Conservation (phyloP, 2,797 vertebrate genomes). For the Danio choprae region DNA sequence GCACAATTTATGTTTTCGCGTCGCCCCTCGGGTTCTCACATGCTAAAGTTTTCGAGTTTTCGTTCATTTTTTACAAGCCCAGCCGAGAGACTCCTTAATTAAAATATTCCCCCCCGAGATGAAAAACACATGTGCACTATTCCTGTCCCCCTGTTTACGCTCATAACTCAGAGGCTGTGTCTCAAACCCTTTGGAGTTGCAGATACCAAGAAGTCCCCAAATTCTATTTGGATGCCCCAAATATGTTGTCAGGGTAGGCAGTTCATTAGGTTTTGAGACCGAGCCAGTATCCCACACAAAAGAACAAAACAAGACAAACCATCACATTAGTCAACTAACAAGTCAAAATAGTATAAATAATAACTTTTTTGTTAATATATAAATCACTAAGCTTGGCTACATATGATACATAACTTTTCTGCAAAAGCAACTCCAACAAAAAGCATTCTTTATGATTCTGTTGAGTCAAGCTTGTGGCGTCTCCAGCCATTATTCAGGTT, state of each 20-base stretch:
- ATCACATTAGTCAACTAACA: background rate
- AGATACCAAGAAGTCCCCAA: background rate
- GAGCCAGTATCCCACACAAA: background rate
- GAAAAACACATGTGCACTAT: constrained; percentile 42
- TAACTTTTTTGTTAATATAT: background rate
- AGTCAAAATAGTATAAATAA: background rate
- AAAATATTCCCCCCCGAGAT: constrained; percentile 50
- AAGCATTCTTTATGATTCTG: constrained; percentile 10
- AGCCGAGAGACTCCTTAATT: constrained; percentile 42
- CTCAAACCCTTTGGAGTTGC: constrained; percentile 18
- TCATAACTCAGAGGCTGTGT: constrained; percentile 29
- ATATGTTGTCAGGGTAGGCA: constrained; percentile 1
- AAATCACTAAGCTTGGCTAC: too few species aligned
- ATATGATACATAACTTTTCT: background rate
- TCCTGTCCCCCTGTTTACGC: constrained; percentile 36
- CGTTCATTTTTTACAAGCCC: constrained; percentile 33
- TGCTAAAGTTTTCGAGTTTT: constrained; percentile 26
- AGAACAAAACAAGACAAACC: background rate
- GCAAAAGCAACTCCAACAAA: background rate
- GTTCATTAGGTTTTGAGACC: background rate
- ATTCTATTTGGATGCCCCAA: background rate
- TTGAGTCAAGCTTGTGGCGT: constrained; percentile 39
- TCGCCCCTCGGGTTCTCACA: constrained; percentile 9
- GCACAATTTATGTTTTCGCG: constrained; percentile 7
- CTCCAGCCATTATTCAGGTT: constrained; percentile 47